Conservation (phyloP, 2,888 invertebrate species). For the Pollenia griseotomentosa region DNA sequence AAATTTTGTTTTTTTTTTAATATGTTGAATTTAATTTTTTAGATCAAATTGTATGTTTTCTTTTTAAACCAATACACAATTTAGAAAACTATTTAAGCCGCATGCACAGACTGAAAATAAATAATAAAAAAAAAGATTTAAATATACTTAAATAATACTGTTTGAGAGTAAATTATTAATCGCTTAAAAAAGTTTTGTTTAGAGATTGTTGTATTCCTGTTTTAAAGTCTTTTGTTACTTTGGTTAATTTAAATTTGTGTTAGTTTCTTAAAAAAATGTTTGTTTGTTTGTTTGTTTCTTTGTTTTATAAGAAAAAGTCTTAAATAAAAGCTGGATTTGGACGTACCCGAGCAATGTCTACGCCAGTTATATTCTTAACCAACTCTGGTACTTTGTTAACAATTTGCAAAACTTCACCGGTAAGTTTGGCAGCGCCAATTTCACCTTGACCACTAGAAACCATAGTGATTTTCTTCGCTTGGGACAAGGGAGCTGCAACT, state of each 20-base stretch:
- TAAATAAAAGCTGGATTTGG: conserved; percentile 84
- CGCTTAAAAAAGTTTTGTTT: conserved; percentile 30
- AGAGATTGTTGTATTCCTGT: conserved; percentile 76
- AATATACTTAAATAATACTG: conserved; percentile 14
- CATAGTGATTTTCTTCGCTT: conserved; percentile 98
- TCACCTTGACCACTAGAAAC: conserved; percentile 96
- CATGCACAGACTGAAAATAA: conserved; percentile 84
- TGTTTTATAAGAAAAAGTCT: conserved; percentile 66
- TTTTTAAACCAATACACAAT: conserved; percentile 41
- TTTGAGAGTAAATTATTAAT: conserved; percentile 15
- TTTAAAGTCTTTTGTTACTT: conserved; percentile 81
- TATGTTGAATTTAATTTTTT: not conserved
- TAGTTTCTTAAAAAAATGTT: conserved; percentile 30
- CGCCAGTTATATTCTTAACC: conserved; percentile 96
- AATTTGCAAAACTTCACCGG: conserved; percentile 96
- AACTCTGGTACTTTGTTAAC: conserved; percentile 96
- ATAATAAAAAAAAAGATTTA: conserved; percentile 30
- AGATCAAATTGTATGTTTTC: conserved; percentile 13
- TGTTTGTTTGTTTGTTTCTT: conserved; percentile 6
- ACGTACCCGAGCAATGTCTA: conserved; percentile 94
- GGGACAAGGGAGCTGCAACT: conserved; percentile 96
- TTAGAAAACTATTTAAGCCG: conserved; percentile 80
- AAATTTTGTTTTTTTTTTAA: not conserved
- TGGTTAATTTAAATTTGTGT: conserved; percentile 66
- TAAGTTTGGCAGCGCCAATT: conserved; percentile 96